Base-by-base conservation (phyloP, 2,888 invertebrate species). In the Hydrotaea diabolus region DNA sequence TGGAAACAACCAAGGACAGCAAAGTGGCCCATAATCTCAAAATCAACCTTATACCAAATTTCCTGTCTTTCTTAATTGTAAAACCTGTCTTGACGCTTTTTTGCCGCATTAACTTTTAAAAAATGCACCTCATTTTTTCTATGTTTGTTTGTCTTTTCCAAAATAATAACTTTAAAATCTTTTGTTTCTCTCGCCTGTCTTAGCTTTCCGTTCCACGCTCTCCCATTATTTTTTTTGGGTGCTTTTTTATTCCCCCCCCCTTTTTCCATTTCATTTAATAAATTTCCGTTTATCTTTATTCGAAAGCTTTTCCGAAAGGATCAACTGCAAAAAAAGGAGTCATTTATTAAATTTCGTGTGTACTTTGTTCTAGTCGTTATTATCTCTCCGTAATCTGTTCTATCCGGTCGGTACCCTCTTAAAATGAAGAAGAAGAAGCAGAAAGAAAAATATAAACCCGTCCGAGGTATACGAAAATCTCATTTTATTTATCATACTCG, bases 401-500 rank as follows among this genome's bases (percentile, higher is more conserved):
- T 62, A 62, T 31, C 21, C 66, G 66, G 69, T 69, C 49, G 13
- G 49, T 59, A 4, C 1, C 26, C 62, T 31, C 11, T 9, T 21
- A 9, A 17, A 55, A 55, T 7, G 19, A 9, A 17, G 9, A 55
- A 55, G 19, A 55, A 55, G 19, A 55, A 55, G 13, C 21, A 83
- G 71, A 83, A 80, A 71, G 75, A 77, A n/a, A 39, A 8, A 39
- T 31, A 7, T 31, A 31, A 31, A n/a, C n/a, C n/a, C n/a, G n/a
- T n/a, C 31, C 39, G 9, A 8, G 7, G 39, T 11, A 84, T 39
- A 75, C 26, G 81, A 81, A 85, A 85, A 85, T 85, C 82, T 80
- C 74, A 80, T 82, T 85, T 82, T 77, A 84, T 84, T 84, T 84
- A 81, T 84, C 80, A 72, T 82, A 85, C 82, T 79, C n/a, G n/a